Percentiles rank a stretch among this genome's conserved stretches.
These are phyloP conservation scores for Chrysolina americana DNA, from an alignment of 2,888 invertebrate species.

Conservation along the genomic window DNA sequence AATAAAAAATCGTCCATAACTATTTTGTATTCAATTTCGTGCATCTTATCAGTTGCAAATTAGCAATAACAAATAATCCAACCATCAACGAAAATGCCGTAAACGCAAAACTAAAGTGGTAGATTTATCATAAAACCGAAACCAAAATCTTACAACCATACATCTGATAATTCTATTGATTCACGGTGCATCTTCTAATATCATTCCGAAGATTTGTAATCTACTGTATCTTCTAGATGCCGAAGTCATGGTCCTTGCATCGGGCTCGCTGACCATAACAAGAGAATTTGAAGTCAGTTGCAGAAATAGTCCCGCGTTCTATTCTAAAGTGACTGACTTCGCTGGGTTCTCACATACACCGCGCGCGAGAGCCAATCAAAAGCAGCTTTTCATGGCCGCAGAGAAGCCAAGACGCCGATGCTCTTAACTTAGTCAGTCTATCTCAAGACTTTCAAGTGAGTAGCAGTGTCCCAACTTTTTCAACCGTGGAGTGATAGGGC, in stretches of 20 bases:
- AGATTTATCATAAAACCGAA: too few relatives aligned
- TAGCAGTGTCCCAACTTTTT: constrained; percentile 58
- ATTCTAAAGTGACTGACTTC: constrained; percentile 41
- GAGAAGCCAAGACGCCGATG: constrained; percentile 58
- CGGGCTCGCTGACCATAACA: constrained; percentile 50
- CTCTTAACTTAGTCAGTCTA: constrained; percentile 60
- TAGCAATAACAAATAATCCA: too few relatives aligned
- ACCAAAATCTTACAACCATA: too few relatives aligned
- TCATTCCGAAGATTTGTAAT: constrained; percentile 36
- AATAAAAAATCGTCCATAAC: too few relatives aligned
- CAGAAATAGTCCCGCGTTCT: constrained; percentile 45
- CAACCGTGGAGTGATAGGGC: constrained; percentile 62
- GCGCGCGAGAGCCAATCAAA: constrained; percentile 56
- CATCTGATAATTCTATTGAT: background rate
- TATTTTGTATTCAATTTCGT: too few relatives aligned
- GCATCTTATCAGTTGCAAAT: too few relatives aligned
- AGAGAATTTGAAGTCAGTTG: constrained; percentile 45
- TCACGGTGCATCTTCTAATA: background rate
- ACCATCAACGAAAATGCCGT: too few relatives aligned
- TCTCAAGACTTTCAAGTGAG: constrained; percentile 63
- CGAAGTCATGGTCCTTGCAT: constrained; percentile 52
- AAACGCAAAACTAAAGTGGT: too few relatives aligned
- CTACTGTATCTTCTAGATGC: constrained; percentile 41
- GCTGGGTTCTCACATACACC: constrained; percentile 55
- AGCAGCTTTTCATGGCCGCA: constrained; percentile 58